phyloP scores from a whole-genome alignment of 2,113 vertebrate genomes.

The Cyanoramphus novaezelandiae region DNA sequence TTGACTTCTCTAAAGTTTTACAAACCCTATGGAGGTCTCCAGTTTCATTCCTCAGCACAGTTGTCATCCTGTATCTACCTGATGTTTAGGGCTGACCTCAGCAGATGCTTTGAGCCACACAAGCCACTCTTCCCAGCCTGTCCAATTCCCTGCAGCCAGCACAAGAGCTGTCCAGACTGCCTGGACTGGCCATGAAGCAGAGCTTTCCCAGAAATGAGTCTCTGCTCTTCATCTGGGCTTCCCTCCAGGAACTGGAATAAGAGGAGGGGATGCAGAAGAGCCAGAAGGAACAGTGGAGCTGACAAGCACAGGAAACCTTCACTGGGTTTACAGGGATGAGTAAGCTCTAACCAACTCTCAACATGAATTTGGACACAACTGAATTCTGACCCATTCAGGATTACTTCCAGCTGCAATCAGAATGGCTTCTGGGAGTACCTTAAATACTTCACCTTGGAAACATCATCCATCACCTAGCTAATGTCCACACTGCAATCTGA shows the following conservation, averaged over 20 bases:
- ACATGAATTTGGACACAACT: accelerated
- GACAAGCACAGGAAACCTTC: neutral
- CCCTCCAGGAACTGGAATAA: neutral
- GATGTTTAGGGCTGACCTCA: neutral
- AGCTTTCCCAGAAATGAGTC: neutral
- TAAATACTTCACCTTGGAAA: neutral
- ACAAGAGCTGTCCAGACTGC: neutral
- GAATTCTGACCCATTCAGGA: neutral
- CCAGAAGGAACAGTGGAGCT: neutral
- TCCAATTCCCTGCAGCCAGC: neutral
- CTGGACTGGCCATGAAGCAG: neutral
- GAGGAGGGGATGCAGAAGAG: neutral
- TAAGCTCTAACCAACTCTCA: neutral
- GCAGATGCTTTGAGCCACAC: neutral
- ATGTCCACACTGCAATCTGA: neutral
- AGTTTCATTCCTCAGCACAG: neutral
- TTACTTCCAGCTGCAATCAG: neutral
- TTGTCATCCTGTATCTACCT: neutral
- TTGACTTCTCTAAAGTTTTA: neutral
- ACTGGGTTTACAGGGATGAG: neutral
- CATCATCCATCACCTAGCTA: neutral
- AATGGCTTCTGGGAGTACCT: neutral
- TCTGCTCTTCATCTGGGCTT: neutral
- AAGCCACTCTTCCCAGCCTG: neutral
- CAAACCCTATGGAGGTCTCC: neutral